Conservation (phyloP, 2,113 vertebrate genomes). For the Struthio camelus region DNA sequence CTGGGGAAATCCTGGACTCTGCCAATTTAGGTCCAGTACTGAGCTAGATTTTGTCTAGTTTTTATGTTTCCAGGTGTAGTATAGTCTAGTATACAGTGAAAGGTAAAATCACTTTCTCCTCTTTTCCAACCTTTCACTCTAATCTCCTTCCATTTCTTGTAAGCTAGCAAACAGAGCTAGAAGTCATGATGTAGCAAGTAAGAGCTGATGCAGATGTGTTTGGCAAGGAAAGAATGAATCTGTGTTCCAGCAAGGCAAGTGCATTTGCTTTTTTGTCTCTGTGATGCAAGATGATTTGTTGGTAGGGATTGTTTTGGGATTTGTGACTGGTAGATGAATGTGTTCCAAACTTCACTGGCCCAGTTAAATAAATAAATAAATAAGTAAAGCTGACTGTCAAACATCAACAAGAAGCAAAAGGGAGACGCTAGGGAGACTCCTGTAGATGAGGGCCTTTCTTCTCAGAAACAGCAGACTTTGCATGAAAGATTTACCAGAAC, state of each 20-base stretch:
- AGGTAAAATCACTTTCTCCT: not conserved
- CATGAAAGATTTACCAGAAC: not conserved
- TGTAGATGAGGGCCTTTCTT: not conserved
- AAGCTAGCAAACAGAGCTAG: not conserved
- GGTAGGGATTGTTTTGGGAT: not conserved
- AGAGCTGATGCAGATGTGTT: not conserved
- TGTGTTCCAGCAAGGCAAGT: not conserved
- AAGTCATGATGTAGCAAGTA: not conserved
- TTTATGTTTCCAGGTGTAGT: not conserved
- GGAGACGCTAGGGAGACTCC: accelerated
- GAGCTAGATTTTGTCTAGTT: not conserved
- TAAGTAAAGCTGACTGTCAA: not conserved
- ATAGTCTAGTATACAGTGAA: too few relatives aligned
- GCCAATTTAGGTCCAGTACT: not conserved
- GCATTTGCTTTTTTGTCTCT: not conserved
- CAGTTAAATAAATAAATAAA: too few relatives aligned
- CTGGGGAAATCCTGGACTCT: not conserved
- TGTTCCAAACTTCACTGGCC: not conserved
- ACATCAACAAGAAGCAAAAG: not conserved
- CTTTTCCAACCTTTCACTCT: not conserved
- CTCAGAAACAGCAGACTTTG: not conserved
- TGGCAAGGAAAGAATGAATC: not conserved
- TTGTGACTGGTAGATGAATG: not conserved
- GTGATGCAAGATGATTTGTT: not conserved
- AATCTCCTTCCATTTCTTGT: not conserved